Base-by-base conservation (phyloP, 2,797 vertebrate genomes). In the Hypotaenidia okinawae region DNA sequence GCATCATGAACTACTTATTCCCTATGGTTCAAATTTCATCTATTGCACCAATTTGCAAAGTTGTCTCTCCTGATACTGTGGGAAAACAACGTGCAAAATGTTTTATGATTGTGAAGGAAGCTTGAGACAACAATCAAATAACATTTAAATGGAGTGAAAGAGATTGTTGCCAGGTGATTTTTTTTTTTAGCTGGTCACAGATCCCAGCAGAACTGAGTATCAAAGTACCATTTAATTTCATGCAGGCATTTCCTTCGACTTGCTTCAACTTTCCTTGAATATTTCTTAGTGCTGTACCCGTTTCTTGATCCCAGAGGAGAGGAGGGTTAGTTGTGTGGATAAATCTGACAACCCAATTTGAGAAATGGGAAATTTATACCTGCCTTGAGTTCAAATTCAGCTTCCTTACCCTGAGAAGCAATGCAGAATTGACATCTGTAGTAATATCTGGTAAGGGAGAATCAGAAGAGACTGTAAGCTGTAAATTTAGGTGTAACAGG, bases 71-170 rank as follows among this genome's bases (percentile, higher is more conserved):
- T 33, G 55, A 51, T 72, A 54, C 5, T 58, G 21, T 67, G 41
- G 35, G 57, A 75, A 94, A 94, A 93, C n/a, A 91, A 43, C 61
- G 83, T 47, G 57, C 39, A 81, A 96, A 94, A n/a, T 63, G 49
- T 77, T 79, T 89, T 78, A 54, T 87, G 78, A 39, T 67, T 76
- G 27, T 82, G 84, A 63, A 73, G 55, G 59, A 93, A 75, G 39
- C 16, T 45, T 54, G 72, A 89, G 68, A 70, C 57, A 27, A 86
- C 90, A 52, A 77, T 80, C 77, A 74, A 87, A 83, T 74, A 74
- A 63, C 23, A 35, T n/a, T 17, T 67, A 87, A 92, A 69, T 35
- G 21, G 15, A 49, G 25, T 33, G n/a, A 87, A 82, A 73, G 12
- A 66, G 41, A 22, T 57, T 66, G 33, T 55, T 82, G 30, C 62